Percentiles rank a stretch among this genome's conserved stretches.
Evolutionary conservation across 2,797 vertebrate genomes (phyloP).

Genomic region (Aldrovandia affinis): DNA sequence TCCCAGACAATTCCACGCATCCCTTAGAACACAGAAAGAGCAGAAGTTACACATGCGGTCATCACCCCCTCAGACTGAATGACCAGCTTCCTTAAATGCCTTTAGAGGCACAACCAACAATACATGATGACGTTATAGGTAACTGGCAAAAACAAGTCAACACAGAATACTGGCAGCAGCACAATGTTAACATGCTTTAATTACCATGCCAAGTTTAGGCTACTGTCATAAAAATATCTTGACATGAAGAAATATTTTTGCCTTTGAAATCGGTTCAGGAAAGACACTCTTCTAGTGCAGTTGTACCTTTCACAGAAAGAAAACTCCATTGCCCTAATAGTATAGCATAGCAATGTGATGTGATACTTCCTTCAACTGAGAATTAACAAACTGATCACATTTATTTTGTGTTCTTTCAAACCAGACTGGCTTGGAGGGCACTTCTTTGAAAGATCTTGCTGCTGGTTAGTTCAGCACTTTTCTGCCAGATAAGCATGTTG

Average conservation of each 20-base stretch:
- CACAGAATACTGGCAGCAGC: no score
- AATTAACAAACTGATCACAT: neutral
- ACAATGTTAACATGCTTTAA: no score
- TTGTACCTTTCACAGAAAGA: neutral
- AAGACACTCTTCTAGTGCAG: neutral
- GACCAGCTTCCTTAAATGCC: neutral
- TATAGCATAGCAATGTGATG: neutral
- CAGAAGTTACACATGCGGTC: neutral
- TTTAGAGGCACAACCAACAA: neutral
- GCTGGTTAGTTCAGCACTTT: neutral
- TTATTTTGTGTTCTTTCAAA: neutral
- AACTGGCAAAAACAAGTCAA: neutral
- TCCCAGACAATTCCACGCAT: conserved; percentile 92
- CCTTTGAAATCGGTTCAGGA: neutral
- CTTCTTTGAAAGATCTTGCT: neutral
- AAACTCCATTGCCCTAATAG: neutral
- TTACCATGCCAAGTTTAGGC: neutral
- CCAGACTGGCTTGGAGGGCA: neutral
- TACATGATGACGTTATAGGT: neutral
- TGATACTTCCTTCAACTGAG: neutral
- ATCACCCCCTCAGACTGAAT: neutral
- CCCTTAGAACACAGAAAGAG: conserved; percentile 74
- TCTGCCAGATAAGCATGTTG: neutral
- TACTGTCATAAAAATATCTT: neutral
- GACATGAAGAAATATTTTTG: neutral